These are phyloP conservation scores for Cheilosia urbana DNA, from an alignment of 2,888 invertebrate species.

Conservation along the genomic window DNA sequence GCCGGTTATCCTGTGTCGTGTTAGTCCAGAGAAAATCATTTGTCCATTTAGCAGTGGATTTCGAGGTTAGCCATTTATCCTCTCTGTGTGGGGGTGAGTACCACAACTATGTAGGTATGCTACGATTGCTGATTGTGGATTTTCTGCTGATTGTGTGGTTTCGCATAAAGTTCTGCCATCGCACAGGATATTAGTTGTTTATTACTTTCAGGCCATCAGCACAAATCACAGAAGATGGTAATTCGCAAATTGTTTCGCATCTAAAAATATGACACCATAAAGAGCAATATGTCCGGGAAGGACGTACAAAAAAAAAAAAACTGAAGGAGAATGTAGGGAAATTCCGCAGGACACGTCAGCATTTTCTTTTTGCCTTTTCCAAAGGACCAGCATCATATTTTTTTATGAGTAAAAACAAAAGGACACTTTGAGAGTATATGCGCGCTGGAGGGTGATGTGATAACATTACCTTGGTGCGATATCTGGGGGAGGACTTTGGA, in stretches of 20 bases:
- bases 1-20: conserved; percentile 73
- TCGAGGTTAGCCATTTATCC: conserved; percentile 57
- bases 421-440: conserved; percentile 39
- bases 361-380: conserved; percentile 16
- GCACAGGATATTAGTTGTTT: conserved; percentile 69
- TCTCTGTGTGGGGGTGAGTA: not conserved
- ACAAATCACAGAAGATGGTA: conserved; percentile 66
- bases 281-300: conserved; percentile 51
- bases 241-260: conserved; percentile 67
- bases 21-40: conserved; percentile 73
- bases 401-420: conserved; percentile 61
- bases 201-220: conserved; percentile 62
- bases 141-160: conserved; percentile 62
- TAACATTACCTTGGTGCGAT: conserved; percentile 65
- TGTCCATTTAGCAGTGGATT: conserved; percentile 75
- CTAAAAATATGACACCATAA: conserved; percentile 72
- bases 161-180: conserved; percentile 28
- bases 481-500: conserved; percentile 64
- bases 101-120: not conserved
- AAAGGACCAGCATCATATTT: conserved; percentile 40
- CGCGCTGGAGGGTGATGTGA: conserved; percentile 26
- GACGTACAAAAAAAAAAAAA: conserved; percentile 23
- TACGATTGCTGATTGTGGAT: conserved; percentile 54
- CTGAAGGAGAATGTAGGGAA: conserved; percentile 41
- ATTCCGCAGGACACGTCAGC: conserved; percentile 63